Evolutionary conservation across 2,888 invertebrate genomes (phyloP).

Genomic region (Bedellia somnulentella): DNA sequence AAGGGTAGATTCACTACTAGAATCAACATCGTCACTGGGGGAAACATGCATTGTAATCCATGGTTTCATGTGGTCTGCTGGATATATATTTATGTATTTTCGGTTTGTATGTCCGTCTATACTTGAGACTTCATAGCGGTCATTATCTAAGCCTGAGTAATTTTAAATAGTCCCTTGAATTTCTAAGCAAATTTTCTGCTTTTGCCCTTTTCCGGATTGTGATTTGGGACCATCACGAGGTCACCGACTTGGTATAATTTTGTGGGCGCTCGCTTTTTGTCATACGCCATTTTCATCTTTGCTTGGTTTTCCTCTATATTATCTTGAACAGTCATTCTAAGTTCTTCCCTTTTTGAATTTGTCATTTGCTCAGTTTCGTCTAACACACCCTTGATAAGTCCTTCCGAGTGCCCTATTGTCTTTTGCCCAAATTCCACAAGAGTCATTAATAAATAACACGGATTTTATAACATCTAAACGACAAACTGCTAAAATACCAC

Average conservation of each 20-base stretch:
- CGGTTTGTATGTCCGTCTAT: conserved; percentile 6
- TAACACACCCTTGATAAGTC: conserved; percentile 3
- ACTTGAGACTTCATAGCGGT: too few relatives aligned
- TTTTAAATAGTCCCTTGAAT: conserved; percentile 8
- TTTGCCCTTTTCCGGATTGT: conserved; percentile 2
- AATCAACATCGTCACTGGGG: background rate
- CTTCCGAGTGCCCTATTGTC: conserved; percentile 5
- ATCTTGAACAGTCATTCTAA: conserved; percentile 3
- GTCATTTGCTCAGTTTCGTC: background rate
- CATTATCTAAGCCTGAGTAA: conserved; percentile 10
- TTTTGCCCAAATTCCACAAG: conserved; percentile 7
- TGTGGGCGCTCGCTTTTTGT: conserved; percentile 5
- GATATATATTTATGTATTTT: conserved; percentile 3
- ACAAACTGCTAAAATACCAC: too few relatives aligned
- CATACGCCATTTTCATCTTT: conserved; percentile 6
- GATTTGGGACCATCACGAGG: conserved; percentile 2
- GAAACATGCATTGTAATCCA: background rate
- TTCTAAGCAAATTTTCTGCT: conserved; percentile 1
- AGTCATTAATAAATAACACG: too few relatives aligned
- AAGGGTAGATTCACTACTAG: background rate
- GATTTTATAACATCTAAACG: too few relatives aligned
- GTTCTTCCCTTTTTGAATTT: conserved; percentile 5
- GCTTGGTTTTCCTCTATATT: conserved; percentile 2
- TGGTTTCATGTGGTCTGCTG: conserved; percentile 3
- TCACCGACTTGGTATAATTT: conserved; percentile 1